Evolutionary conservation across 1,140 invertebrate species (phyloP).

Genomic region (Phymorhynchus buccinoides): DNA sequence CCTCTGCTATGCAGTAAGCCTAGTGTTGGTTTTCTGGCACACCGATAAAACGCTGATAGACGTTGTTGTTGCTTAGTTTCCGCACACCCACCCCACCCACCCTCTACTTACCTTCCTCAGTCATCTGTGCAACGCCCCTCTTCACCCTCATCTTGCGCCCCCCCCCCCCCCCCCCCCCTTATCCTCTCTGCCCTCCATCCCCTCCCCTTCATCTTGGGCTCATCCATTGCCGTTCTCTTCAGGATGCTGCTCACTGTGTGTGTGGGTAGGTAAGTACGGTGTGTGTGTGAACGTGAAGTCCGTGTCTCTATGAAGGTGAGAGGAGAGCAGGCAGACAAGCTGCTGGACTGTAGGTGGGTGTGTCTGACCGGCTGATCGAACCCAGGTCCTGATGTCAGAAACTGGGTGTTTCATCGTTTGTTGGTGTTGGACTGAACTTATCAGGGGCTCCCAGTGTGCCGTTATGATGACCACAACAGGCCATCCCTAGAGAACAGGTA

Average conservation of each 20-base stretch:
- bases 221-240: not conserved
- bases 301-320: not conserved
- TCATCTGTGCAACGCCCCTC: no score
- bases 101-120: not conserved
- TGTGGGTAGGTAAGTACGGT: not conserved
- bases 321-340: not conserved
- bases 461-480: no score
- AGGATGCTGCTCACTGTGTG: not conserved
- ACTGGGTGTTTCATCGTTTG: no score
- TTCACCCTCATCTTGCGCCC: no score
- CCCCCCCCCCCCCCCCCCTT: not conserved
- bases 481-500: conserved; percentile 4
- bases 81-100: not conserved
- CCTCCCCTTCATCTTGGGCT: no score
- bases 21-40: conserved; percentile 7
- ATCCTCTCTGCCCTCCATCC: not conserved
- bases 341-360: not conserved
- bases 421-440: no score
- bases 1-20: not conserved
- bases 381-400: no score
- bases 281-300: not conserved
- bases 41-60: conserved; percentile 1
- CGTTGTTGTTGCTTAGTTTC: not conserved
- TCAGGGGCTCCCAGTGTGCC: no score
- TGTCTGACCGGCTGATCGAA: not conserved